Evolutionary conservation across 2,888 invertebrate genomes (phyloP).

Genomic region (Candidula unifasciata): DNA sequence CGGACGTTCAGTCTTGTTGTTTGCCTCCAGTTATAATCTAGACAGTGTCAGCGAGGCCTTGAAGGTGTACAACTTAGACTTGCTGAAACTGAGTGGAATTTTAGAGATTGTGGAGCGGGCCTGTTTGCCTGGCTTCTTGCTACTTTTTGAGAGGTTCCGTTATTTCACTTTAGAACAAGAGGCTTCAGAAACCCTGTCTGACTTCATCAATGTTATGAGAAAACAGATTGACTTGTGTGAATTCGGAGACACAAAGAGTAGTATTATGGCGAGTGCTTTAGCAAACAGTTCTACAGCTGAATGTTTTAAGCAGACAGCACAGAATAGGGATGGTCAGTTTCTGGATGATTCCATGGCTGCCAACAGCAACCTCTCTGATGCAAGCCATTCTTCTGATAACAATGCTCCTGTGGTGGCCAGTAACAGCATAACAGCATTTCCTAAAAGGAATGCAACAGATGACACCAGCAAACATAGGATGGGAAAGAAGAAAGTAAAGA

Average conservation of each 20-base stretch:
- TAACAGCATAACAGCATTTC: not conserved
- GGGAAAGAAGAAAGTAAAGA: not conserved
- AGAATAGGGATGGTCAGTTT: not conserved
- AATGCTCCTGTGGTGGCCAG: not conserved
- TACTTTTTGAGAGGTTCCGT: conserved; percentile 30
- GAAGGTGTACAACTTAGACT: conserved; percentile 1
- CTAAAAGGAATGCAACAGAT: not conserved
- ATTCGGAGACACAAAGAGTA: conserved; percentile 18
- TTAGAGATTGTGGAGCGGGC: conserved; percentile 11
- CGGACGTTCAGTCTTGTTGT: conserved; percentile 24
- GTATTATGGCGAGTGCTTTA: conserved; percentile 6
- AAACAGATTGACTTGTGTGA: conserved; percentile 30
- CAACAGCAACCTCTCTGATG: not conserved
- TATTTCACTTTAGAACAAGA: conserved; percentile 29
- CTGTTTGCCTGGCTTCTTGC: conserved; percentile 27
- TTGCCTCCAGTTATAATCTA: not conserved
- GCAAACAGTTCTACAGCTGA: not conserved
- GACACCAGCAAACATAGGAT: not conserved
- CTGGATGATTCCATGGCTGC: conserved; percentile 17
- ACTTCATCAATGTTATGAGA: conserved; percentile 7
- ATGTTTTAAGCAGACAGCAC: conserved; percentile 22
- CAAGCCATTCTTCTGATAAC: not conserved
- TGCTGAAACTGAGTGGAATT: not conserved
- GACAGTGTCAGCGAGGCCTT: not conserved
- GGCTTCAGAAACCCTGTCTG: conserved; percentile 6